Evolutionary conservation across 2,888 invertebrate genomes (phyloP).

Genomic region (Torymus aiolomorphi): DNA sequence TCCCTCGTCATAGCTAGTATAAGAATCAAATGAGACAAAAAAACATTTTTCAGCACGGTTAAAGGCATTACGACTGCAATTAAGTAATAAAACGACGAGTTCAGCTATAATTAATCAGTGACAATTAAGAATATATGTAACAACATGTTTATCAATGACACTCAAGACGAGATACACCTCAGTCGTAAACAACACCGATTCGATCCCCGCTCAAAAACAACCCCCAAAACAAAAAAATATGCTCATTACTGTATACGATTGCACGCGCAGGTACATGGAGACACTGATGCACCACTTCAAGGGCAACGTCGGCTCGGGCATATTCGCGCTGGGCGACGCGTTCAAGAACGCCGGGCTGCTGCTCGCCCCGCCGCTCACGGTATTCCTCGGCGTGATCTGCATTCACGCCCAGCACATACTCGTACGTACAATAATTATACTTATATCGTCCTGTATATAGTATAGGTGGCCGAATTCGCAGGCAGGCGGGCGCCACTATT

Average conservation of each 20-base stretch:
- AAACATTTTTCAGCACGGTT: no score
- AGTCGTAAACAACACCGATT: conserved; percentile 31
- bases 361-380: conserved; percentile 86
- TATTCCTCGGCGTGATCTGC: conserved; percentile 88
- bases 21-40: no score
- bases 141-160: no score
- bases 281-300: conserved; percentile 95
- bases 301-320: conserved; percentile 96
- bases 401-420: conserved; percentile 95
- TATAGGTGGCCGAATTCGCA: background rate
- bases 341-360: conserved; percentile 93
- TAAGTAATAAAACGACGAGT: no score
- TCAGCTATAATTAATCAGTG: no score
- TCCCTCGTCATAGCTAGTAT: no score
- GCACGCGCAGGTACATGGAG: conserved; percentile 83
- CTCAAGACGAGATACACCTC: no score
- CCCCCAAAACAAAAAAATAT: conserved; percentile 5
- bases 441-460: background rate
- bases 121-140: no score
- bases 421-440: conserved; percentile 77
- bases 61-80: no score
- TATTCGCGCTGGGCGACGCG: conserved; percentile 96
- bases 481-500: background rate
- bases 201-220: background rate
- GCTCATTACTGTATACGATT: conserved; percentile 42